phyloP scores from a whole-genome alignment of 2,888 invertebrate species.

The Neoitamus cyanurus region DNA sequence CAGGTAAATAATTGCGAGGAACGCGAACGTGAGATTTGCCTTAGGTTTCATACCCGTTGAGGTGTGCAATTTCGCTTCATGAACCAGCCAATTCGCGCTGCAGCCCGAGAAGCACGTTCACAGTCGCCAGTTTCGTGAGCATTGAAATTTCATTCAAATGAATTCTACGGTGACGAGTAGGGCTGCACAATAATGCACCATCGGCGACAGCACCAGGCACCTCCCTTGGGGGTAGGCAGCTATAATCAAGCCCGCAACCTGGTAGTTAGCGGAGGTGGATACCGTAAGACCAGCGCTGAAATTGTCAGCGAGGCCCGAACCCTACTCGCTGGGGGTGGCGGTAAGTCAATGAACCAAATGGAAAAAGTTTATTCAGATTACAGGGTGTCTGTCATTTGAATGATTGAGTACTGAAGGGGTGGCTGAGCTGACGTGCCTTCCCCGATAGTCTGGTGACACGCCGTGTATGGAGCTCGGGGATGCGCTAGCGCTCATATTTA shows the following conservation, averaged over 20 bases:
- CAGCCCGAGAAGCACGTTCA: neutral
- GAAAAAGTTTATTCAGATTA: constrained; percentile 28
- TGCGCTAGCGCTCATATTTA: neutral
- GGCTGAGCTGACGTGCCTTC: neutral
- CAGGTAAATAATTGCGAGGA: constrained; percentile 5
- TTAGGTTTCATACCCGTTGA: neutral
- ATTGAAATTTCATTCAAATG: constrained; percentile 28
- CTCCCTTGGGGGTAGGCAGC: neutral
- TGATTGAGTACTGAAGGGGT: neutral
- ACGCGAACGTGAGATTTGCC: neutral
- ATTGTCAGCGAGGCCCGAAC: constrained; percentile 83
- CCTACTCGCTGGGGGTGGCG: constrained; percentile 65
- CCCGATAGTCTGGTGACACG: neutral
- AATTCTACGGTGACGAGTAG: neutral
- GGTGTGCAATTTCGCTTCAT: neutral
- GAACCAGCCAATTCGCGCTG: neutral
- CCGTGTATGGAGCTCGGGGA: neutral
- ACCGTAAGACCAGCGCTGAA: constrained; percentile 80
- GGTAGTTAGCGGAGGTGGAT: neutral
- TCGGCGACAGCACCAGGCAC: constrained; percentile 33
- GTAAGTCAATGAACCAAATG: constrained; percentile 46
- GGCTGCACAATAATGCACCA: constrained; percentile 26
- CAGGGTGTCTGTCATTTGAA: constrained; percentile 18
- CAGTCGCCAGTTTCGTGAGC: neutral
- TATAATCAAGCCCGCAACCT: neutral